phyloP scores from a whole-genome alignment of 37 sponge, comb jelly and placozoan species.

The Petrosia ficiformis region DNA sequence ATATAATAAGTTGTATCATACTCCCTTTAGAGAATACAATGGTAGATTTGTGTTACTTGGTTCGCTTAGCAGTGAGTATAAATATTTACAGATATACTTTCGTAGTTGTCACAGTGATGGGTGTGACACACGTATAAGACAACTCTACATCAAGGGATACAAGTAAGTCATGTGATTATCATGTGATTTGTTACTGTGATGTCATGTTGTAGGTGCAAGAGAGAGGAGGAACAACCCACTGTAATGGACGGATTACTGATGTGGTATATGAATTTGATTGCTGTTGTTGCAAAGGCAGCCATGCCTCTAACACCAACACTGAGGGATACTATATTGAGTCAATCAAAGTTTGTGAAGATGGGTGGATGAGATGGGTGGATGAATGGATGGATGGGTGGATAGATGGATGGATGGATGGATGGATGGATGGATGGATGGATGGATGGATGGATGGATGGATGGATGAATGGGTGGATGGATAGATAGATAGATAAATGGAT shows the following conservation, averaged over 20 bases:
- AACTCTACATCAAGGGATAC: constrained; percentile 68
- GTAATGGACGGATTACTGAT: constrained; percentile 63
- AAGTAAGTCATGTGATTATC: constrained; percentile 34
- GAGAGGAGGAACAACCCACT: neutral
- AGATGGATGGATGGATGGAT: neutral
- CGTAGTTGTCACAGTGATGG: constrained; percentile 80
- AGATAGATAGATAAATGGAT: neutral
- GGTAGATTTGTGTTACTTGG: constrained; percentile 34
- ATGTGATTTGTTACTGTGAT: neutral
- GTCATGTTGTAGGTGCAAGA: neutral
- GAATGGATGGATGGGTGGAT: neutral
- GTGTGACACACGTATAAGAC: constrained; percentile 75
- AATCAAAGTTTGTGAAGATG: constrained; percentile 74
- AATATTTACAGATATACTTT: constrained; percentile 72
- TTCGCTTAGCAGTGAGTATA: constrained; percentile 36
- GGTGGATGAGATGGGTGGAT: no score
- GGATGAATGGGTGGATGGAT: neutral
- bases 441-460: neutral
- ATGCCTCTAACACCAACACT: constrained; percentile 67
- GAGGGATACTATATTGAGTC: constrained; percentile 52
- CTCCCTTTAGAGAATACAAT: constrained; percentile 10
- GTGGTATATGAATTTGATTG: constrained; percentile 68
- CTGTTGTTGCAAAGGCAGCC: constrained; percentile 58
- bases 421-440: neutral
- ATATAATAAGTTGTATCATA: neutral